Evolutionary conservation across 2,888 invertebrate genomes (phyloP).

Genomic region (Bedellia somnulentella): DNA sequence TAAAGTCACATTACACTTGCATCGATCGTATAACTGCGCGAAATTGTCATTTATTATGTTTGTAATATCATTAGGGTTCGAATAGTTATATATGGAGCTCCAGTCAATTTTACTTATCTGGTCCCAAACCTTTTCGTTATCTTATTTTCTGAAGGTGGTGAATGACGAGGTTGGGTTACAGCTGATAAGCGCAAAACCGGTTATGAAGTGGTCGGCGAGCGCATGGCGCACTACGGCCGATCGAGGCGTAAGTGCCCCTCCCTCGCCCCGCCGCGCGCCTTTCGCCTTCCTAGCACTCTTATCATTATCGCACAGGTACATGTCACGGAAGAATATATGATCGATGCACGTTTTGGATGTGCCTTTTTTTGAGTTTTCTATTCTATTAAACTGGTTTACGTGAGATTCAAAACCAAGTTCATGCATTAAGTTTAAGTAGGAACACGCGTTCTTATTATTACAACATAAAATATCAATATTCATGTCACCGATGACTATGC

Average conservation of each 20-base stretch:
- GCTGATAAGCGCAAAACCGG: slow-evolving; percentile 1
- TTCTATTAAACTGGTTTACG: background rate
- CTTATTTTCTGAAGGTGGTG: background rate
- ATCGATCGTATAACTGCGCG: too few relatives aligned
- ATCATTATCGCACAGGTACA: too few relatives aligned
- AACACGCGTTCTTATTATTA: too few relatives aligned
- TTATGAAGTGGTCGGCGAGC: slow-evolving; percentile 1
- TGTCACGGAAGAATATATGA: slow-evolving; percentile 1
- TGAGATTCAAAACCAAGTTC: slow-evolving; percentile 1
- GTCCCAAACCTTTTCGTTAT: background rate
- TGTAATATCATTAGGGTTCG: too few relatives aligned
- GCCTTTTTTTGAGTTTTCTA: background rate
- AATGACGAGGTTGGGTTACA: background rate
- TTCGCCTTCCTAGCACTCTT: too few relatives aligned
- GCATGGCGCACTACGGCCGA: slow-evolving; percentile 1
- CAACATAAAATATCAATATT: too few relatives aligned
- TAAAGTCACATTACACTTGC: too few relatives aligned
- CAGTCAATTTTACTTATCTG: background rate
- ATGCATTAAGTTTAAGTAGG: too few relatives aligned
- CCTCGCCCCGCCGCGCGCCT: too few relatives aligned
- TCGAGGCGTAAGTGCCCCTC: background rate
- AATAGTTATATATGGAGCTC: background rate
- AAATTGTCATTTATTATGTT: too few relatives aligned
- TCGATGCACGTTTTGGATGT: slow-evolving; percentile 1
- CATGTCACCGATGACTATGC: too few relatives aligned